phyloP scores from a whole-genome alignment of 1,140 invertebrate species.

The Drosophila kurseongensis region DNA sequence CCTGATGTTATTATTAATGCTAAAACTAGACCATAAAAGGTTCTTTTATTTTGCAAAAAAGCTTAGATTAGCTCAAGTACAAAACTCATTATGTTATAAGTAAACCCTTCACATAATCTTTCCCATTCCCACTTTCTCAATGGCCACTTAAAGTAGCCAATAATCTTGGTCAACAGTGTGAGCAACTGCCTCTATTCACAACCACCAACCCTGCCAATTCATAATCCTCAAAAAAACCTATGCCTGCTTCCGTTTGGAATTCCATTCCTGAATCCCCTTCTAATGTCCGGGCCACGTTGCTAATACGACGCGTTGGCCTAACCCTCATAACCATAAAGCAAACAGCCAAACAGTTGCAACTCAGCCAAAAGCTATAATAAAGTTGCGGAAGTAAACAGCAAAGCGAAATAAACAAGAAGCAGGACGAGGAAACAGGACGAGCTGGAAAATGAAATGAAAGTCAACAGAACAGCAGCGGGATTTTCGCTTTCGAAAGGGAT shows the following conservation, averaged over 20 bases:
- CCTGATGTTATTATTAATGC: not conserved
- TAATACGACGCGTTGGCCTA: conserved; percentile 71
- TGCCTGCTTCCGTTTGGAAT: conserved; percentile 17
- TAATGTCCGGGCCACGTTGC: conserved; percentile 41
- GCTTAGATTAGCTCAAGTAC: not conserved
- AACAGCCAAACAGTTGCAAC: conserved; percentile 77
- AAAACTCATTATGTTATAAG: not conserved
- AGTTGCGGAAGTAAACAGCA: conserved; percentile 79
- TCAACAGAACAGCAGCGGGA: conserved; percentile 66
- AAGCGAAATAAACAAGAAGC: conserved; percentile 67
- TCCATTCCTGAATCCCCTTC: not conserved
- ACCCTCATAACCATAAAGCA: conserved; percentile 76
- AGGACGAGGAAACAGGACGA: conserved; percentile 16
- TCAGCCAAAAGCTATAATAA: conserved; percentile 82
- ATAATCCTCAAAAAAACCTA: conserved; percentile 56
- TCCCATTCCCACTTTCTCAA: not conserved
- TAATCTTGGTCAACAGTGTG: conserved; percentile 46
- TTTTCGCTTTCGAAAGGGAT: conserved; percentile 68
- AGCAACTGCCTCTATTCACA: conserved; percentile 62
- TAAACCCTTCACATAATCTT: not conserved
- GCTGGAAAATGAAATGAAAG: conserved; percentile 76
- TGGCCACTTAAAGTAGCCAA: conserved; percentile 47
- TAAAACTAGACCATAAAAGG: not conserved
- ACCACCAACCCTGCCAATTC: conserved; percentile 35
- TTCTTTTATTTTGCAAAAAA: not conserved